Evolutionary conservation across 2,888 invertebrate species (phyloP).

Genomic region (Aquatica leii): DNA sequence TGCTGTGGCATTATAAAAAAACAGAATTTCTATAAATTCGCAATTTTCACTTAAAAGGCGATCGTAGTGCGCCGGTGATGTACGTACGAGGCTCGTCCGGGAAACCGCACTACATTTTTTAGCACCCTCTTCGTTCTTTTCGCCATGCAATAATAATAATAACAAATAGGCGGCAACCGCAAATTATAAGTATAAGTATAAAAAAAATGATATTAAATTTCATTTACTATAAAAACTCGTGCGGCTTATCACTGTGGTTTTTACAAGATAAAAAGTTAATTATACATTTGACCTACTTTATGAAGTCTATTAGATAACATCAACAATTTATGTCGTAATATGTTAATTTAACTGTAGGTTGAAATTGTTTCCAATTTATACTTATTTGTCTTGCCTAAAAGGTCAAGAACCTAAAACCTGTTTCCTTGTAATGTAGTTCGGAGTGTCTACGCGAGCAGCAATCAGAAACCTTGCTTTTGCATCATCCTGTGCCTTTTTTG

Average conservation of each 20-base stretch:
- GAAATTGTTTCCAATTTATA: slow-evolving; percentile 24
- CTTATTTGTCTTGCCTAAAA: slow-evolving; percentile 21
- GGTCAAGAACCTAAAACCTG: slow-evolving; percentile 19
- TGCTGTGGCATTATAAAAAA: no score
- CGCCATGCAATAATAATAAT: no score
- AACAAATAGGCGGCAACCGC: slow-evolving; percentile 9
- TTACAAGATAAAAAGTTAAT: slow-evolving; percentile 28
- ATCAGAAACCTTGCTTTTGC: no score
- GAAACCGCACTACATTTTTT: no score
- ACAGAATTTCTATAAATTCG: no score
- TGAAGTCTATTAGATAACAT: slow-evolving; percentile 30
- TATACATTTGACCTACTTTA: slow-evolving; percentile 30
- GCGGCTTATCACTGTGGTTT: slow-evolving; percentile 19
- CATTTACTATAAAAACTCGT: slow-evolving; percentile 18
- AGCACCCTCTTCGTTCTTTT: no score
- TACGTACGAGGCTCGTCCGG: no score
- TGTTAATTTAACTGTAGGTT: slow-evolving; percentile 25
- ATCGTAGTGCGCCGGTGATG: no score
- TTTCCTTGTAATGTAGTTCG: not conserved
- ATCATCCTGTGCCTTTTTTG: no score
- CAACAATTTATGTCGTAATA: slow-evolving; percentile 28
- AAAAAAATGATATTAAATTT: not conserved
- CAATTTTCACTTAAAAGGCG: no score
- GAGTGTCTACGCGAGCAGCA: not conserved
- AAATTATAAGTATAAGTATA: not conserved